Conservation (phyloP, 2,888 invertebrate species). For the Catocala sponsa region DNA sequence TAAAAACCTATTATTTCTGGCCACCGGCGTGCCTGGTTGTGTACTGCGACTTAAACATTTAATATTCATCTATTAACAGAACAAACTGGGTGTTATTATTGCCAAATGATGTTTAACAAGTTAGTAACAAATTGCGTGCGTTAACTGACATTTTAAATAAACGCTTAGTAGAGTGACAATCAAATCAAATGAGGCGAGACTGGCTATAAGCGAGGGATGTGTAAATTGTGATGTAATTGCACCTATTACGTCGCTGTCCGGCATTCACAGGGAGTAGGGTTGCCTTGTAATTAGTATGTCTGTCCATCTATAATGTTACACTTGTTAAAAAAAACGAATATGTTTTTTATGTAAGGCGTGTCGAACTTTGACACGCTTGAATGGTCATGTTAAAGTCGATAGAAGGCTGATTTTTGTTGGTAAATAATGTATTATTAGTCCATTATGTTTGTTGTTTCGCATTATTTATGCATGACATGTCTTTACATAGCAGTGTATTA, state of each 20-base stretch:
- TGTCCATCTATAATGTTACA: slow-evolving; percentile 58
- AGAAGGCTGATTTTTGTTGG: no score
- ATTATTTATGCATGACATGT: no score
- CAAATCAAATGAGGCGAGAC: slow-evolving; percentile 79
- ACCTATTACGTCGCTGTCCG: slow-evolving; percentile 63
- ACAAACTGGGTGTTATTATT: no score
- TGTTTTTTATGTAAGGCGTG: slow-evolving; percentile 24
- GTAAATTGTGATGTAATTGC: slow-evolving; percentile 78
- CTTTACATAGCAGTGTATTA: no score
- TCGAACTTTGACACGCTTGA: not conserved
- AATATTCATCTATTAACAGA: no score
- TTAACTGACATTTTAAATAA: slow-evolving; percentile 69
- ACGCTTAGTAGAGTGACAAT: slow-evolving; percentile 76
- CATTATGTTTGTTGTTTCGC: no score
- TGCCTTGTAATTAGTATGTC: slow-evolving; percentile 64
- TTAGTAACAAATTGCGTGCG: not conserved
- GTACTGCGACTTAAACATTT: no score
- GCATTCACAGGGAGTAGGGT: slow-evolving; percentile 48
- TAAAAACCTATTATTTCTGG: no score
- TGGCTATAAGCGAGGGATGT: slow-evolving; percentile 63
- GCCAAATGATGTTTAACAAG: slow-evolving; percentile 9
- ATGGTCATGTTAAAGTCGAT: no score
- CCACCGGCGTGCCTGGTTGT: no score
- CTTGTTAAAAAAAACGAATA: slow-evolving; percentile 52
- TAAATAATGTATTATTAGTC: no score